Evolutionary conservation across 1,140 invertebrate species (phyloP).

Genomic region (Aphelinus atriplicis): DNA sequence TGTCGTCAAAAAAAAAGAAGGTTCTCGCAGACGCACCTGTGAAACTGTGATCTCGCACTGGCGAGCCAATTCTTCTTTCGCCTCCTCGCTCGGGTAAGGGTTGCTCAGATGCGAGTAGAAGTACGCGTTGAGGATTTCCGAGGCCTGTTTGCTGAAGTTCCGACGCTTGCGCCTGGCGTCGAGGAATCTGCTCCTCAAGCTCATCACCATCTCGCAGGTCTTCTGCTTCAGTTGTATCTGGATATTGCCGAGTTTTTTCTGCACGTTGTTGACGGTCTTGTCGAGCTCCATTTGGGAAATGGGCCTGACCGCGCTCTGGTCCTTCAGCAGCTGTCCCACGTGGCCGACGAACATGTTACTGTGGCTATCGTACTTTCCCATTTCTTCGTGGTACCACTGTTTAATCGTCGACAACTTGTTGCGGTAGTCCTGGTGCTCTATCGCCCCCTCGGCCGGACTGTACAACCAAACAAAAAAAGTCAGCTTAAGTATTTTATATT

Average conservation of each 20-base stretch:
- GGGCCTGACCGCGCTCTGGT: slow-evolving; percentile 96
- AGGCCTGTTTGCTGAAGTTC: slow-evolving; percentile 99
- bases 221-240: slow-evolving; percentile 99
- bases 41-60: slow-evolving; percentile 99
- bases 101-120: slow-evolving; percentile 99
- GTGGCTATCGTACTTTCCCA: slow-evolving; percentile 99
- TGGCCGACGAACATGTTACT: slow-evolving; percentile 99
- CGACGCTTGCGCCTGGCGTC: slow-evolving; percentile 97
- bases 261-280: slow-evolving; percentile 99
- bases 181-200: slow-evolving; percentile 90
- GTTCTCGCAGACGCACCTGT: slow-evolving; percentile 68
- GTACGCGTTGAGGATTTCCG: slow-evolving; percentile 99
- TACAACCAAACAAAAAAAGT: slow-evolving; percentile 63
- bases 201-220: slow-evolving; percentile 99
- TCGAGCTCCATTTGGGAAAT: slow-evolving; percentile 96
- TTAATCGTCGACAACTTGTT: slow-evolving; percentile 99
- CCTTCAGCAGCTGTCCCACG: slow-evolving; percentile 96
- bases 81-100: slow-evolving; percentile 99
- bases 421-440: slow-evolving; percentile 99
- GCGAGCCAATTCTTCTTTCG: slow-evolving; percentile 98
- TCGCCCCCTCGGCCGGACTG: slow-evolving; percentile 89
- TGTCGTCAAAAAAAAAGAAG: neutral
- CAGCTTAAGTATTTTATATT: slow-evolving; percentile 60
- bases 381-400: slow-evolving; percentile 98
- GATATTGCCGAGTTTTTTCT: slow-evolving; percentile 99